Evolutionary conservation across 2,888 invertebrate species (phyloP).

Genomic region (Pristionchus fissidentatus): DNA sequence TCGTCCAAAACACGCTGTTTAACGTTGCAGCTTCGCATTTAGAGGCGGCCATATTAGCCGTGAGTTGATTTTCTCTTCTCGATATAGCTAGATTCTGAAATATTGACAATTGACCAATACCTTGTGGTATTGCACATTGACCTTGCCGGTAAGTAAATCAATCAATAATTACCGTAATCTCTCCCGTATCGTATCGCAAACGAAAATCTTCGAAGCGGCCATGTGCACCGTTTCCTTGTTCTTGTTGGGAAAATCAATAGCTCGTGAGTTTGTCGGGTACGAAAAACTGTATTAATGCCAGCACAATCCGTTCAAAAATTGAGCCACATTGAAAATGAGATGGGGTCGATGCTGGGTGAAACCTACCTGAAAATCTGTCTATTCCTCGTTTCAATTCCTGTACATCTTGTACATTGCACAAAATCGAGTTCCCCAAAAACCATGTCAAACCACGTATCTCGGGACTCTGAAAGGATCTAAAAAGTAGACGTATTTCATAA

Average conservation of each 20-base stretch:
- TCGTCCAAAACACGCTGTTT: constrained; percentile 94
- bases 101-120: no score
- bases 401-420: neutral
- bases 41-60: constrained; percentile 98
- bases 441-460: neutral
- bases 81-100: neutral
- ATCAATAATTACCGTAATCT: neutral
- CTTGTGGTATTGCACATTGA: no score
- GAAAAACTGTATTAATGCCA: no score
- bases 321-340: no score
- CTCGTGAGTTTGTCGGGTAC: constrained; percentile 72
- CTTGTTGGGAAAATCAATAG: constrained; percentile 76
- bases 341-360: no score
- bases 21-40: constrained; percentile 96
- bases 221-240: constrained; percentile 78
- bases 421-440: neutral
- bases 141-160: no score
- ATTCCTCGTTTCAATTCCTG: neutral
- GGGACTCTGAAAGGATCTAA: no score
- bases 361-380: no score
- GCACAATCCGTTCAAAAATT: no score
- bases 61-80: constrained; percentile 75
- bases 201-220: constrained; percentile 79
- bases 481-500: no score
- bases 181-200: constrained; percentile 78